Evolutionary conservation across 1,140 invertebrate genomes (phyloP).

Genomic region (Arctopsyche grandis): DNA sequence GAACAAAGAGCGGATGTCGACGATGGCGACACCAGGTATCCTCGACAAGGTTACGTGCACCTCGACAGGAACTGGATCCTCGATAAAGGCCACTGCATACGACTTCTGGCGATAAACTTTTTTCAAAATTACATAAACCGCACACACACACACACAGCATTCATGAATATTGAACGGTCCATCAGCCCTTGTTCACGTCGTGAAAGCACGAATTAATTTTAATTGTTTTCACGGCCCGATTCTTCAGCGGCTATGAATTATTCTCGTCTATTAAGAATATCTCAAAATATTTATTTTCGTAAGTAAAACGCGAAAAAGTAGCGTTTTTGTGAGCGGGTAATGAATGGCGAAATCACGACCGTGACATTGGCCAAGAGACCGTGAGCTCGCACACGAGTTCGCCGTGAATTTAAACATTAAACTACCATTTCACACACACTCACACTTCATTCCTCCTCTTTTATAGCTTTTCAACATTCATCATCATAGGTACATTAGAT

Average conservation of each 20-base stretch:
- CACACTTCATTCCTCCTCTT: too few relatives aligned
- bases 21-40: background rate
- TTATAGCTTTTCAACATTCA: too few relatives aligned
- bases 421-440: background rate
- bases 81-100: background rate
- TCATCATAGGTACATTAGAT: too few relatives aligned
- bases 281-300: background rate
- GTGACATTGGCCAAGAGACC: background rate
- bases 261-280: background rate
- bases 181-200: background rate
- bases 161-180: background rate
- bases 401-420: background rate
- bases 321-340: background rate
- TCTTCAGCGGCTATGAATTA: background rate
- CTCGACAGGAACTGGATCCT: background rate
- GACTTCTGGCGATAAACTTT: background rate
- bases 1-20: slow-evolving; percentile 21
- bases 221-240: background rate
- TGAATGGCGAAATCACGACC: background rate
- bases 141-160: too few relatives aligned
- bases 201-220: slow-evolving; percentile 1
- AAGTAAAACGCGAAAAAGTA: background rate
- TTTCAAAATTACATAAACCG: too few relatives aligned
- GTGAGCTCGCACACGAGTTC: background rate
- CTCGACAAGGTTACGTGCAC: background rate